Conservation (phyloP, 2,797 vertebrate species). For the Tauraco hartlaubi region DNA sequence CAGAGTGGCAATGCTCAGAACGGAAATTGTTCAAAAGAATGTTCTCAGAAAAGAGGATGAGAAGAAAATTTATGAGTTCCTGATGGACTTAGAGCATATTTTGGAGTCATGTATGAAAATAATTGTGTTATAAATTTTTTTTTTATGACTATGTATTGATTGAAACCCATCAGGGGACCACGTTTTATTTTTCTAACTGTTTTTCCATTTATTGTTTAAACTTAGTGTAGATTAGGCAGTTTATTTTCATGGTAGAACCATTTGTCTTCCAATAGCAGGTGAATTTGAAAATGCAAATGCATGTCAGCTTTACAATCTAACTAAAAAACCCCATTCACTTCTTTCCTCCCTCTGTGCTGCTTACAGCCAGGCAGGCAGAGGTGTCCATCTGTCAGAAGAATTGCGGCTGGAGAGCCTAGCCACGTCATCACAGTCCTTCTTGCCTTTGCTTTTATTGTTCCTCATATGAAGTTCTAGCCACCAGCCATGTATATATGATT, state of each 20-base stretch:
- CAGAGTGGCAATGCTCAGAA: not conserved
- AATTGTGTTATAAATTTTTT: not conserved
- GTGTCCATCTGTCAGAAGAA: not conserved
- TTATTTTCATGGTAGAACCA: not conserved
- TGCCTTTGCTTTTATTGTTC: not conserved
- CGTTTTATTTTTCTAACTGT: not conserved
- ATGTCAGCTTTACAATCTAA: not conserved
- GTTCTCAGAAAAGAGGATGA: not conserved
- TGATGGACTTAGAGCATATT: not conserved
- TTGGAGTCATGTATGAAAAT: not conserved
- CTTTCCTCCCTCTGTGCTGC: not conserved
- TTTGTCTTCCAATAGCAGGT: not conserved
- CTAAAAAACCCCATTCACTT: not conserved
- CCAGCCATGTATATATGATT: not conserved
- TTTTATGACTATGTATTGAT: not conserved
- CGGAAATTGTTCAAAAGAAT: not conserved
- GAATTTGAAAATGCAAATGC: not conserved
- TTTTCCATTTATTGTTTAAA: not conserved
- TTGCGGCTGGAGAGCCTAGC: not conserved
- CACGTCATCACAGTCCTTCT: not conserved
- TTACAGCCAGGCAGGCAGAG: not conserved
- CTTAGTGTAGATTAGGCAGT: not conserved
- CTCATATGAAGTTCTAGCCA: not conserved
- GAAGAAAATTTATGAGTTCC: not conserved
- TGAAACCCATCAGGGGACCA: not conserved